phyloP scores from a whole-genome alignment of 1,140 invertebrate genomes.

The Dendroctonus ponderosae region DNA sequence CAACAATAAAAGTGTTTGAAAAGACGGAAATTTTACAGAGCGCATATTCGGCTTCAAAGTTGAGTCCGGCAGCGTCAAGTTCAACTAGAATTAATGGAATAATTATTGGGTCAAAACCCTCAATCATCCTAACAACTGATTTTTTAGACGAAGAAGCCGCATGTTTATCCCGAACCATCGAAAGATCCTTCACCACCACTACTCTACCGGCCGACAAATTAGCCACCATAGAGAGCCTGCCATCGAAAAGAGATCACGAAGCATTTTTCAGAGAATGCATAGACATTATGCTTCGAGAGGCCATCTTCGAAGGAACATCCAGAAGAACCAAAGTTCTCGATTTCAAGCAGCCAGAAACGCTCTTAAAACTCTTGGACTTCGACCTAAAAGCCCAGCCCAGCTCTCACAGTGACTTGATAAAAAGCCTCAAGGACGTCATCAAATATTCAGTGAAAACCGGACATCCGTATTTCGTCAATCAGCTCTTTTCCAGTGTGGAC shows the following conservation, averaged over 20 bases:
- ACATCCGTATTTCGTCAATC: constrained; percentile 84
- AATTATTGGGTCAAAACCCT: no score
- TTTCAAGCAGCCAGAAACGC: constrained; percentile 68
- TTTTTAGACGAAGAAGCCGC: constrained; percentile 38
- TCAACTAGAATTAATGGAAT: no score
- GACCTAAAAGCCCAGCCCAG: constrained; percentile 58
- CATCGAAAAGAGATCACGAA: constrained; percentile 63
- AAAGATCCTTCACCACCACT: neutral
- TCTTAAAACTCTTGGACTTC: constrained; percentile 67
- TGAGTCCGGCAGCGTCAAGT: no score
- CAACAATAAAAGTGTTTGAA: no score
- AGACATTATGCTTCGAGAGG: constrained; percentile 69
- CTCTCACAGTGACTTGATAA: constrained; percentile 66
- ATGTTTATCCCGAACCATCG: constrained; percentile 4
- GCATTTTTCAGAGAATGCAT: constrained; percentile 67
- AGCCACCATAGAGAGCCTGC: constrained; percentile 52
- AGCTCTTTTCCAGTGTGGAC: constrained; percentile 82
- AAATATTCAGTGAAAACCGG: constrained; percentile 83
- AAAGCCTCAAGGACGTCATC: constrained; percentile 66
- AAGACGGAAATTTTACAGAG: no score
- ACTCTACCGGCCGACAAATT: constrained; percentile 6
- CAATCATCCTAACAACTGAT: neutral
- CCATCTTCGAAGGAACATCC: constrained; percentile 71
- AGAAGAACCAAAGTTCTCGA: constrained; percentile 70
- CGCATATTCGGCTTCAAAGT: no score